Percentiles rank a stretch among this genome's conserved stretches.
Conservation (phyloP, 35 echinoderm and acorn worm species). For the Apostichopus japonicus region DNA sequence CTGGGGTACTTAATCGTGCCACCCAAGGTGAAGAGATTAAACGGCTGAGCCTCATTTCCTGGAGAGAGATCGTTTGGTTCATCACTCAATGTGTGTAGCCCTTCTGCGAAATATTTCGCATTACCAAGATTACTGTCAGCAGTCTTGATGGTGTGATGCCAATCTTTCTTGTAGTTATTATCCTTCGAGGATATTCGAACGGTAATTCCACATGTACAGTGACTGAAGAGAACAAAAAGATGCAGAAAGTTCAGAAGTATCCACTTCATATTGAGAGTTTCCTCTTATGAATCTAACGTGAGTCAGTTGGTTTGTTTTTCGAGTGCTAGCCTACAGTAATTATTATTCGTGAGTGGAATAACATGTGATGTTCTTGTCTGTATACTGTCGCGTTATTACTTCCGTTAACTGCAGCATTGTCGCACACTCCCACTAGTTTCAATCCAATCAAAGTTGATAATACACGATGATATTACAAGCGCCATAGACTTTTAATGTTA, state of each 20-base stretch:
- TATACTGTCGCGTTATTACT: too few relatives aligned
- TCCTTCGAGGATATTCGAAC: background rate
- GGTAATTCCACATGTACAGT: background rate
- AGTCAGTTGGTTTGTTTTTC: too few relatives aligned
- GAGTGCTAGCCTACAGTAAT: too few relatives aligned
- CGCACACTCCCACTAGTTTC: too few relatives aligned
- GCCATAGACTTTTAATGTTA: too few relatives aligned
- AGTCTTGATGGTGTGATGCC: background rate
- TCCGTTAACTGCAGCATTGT: too few relatives aligned
- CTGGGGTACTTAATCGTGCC: constrained; percentile 71
- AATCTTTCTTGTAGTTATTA: background rate
- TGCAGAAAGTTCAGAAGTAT: background rate
- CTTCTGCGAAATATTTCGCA: background rate
- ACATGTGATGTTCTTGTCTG: too few relatives aligned
- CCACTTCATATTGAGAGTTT: background rate
- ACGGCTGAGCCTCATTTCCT: constrained; percentile 40
- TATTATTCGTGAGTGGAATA: too few relatives aligned
- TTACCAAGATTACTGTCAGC: background rate
- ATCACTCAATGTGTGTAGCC: background rate
- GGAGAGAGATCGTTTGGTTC: background rate
- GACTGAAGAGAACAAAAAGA: too few relatives aligned
- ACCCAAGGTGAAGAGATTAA: constrained; percentile 65
- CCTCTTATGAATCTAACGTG: background rate
- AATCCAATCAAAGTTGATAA: too few relatives aligned
- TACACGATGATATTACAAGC: too few relatives aligned